Evolutionary conservation across 2,113 vertebrate species (phyloP).

Genomic region (Grus americana): DNA sequence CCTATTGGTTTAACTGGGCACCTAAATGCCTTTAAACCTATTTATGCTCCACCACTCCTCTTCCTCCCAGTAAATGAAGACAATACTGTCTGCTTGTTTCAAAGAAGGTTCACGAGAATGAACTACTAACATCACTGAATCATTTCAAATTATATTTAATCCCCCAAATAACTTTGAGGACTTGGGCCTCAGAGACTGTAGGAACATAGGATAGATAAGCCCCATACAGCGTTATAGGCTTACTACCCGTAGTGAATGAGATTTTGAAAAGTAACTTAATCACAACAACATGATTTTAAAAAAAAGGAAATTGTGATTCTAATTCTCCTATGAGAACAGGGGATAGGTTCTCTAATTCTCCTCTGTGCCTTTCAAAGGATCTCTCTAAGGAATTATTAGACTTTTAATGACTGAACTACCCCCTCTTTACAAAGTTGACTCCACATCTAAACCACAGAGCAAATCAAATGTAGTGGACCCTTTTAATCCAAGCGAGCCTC

Average conservation of each 20-base stretch:
- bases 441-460: not conserved
- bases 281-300: not conserved
- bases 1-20: not conserved
- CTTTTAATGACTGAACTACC: not conserved
- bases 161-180: not conserved
- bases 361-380: not conserved
- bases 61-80: not conserved
- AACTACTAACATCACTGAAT: not conserved
- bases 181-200: not conserved
- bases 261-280: not conserved
- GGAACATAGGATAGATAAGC: not conserved
- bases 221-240: not conserved
- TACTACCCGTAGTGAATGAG: not conserved
- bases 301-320: not conserved
- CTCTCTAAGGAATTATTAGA: not conserved
- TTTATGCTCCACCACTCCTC: not conserved
- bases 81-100: not conserved
- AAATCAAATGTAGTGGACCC: conserved; percentile 14
- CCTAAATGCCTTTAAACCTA: not conserved
- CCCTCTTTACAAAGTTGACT: not conserved
- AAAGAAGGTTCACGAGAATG: not conserved
- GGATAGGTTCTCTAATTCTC: not conserved
- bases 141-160: not conserved
- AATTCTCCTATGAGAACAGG: not conserved
- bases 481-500: conserved; percentile 12